phyloP scores from a whole-genome alignment of 1,140 invertebrate genomes.

The Drosophila tristis region DNA sequence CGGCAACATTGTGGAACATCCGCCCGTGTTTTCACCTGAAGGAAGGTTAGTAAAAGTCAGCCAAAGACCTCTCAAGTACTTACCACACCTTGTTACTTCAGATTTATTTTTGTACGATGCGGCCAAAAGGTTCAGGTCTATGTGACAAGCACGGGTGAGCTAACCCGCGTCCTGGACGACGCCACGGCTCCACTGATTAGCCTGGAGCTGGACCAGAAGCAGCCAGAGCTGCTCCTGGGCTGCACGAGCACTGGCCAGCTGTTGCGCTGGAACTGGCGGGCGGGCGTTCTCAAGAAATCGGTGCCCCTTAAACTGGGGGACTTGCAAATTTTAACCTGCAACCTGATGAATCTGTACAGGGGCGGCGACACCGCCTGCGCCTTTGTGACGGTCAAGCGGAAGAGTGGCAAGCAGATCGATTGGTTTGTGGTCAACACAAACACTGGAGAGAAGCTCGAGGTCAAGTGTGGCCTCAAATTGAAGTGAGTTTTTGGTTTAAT shows the following conservation, averaged over 20 bases:
- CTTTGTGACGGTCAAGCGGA: constrained; percentile 54
- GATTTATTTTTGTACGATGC: constrained; percentile 86
- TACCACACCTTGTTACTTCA: constrained; percentile 50
- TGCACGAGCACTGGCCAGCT: constrained; percentile 86
- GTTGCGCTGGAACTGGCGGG: constrained; percentile 86
- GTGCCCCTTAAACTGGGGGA: constrained; percentile 43
- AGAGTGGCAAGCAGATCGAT: constrained; percentile 13
- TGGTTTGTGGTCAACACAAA: constrained; percentile 66
- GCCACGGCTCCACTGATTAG: constrained; percentile 85
- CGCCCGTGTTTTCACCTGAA: constrained; percentile 87
- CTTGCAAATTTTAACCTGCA: constrained; percentile 42
- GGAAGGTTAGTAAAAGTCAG: constrained; percentile 86
- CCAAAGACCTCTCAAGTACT: constrained; percentile 5
- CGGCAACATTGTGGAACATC: constrained; percentile 87
- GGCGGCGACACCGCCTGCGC: constrained; percentile 62
- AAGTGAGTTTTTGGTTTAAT: constrained; percentile 45
- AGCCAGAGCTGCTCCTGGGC: constrained; percentile 85
- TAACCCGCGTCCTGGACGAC: constrained; percentile 85
- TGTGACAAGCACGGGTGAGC: constrained; percentile 86
- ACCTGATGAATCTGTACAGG: constrained; percentile 67
- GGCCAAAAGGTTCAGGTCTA: constrained; percentile 86
- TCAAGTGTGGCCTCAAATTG: constrained; percentile 47
- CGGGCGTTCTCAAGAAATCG: constrained; percentile 84
- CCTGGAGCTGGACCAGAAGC: constrained; percentile 84
- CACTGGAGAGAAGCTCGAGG: constrained; percentile 22